Base-by-base conservation (phyloP, 2,113 vertebrate species). In the Myotis lucifugus region DNA sequence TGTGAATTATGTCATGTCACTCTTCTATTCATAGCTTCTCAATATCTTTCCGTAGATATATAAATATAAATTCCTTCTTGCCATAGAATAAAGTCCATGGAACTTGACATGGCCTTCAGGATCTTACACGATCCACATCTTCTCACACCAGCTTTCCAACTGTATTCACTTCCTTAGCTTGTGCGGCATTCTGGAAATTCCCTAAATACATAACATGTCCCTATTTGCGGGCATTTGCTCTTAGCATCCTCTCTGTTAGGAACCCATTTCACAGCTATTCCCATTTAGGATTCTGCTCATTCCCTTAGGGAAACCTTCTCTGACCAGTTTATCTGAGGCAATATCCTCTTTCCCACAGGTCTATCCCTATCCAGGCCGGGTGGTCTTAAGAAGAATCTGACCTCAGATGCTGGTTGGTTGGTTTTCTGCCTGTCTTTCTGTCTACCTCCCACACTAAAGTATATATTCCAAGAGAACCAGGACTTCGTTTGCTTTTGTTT, bases 11-110 rank as follows among this genome's bases (percentile, higher is more conserved):
- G 5, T 61, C 77, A 59, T 54, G 14, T n/a, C 3, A 72, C 27
- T 85, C 54, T 76, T 95, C 82, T 78, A 34, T 73, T 96, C 70
- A 94, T 17, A 72, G 59, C 5, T 34, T 87, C 10, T 83, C n/a
- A 40, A 3, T 78, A 17, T 82, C n/a, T 83, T 88, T 61, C 46
- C 42, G 8, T 42, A 42, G 42, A 42, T 42, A 42, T 42, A 42
- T 25, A 90, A 4, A 83, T 46, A 50, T 25, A 92, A 87, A 72
- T 42, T 48, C 42, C 50, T 54, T 85, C 46, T 4, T 61, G 76
- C 14, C 14, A 23, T 27, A 77, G 14, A 73, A 27, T 83, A 72
- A 88, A 78, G 67, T 9, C 12, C 15, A 40, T 14, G 46, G 27
- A 17, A 61, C 13, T 81, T 56, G 46, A 50, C 59, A 77, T 42